Conservation (phyloP, 2,888 invertebrate genomes). For the Megastigmus dorsalis region DNA sequence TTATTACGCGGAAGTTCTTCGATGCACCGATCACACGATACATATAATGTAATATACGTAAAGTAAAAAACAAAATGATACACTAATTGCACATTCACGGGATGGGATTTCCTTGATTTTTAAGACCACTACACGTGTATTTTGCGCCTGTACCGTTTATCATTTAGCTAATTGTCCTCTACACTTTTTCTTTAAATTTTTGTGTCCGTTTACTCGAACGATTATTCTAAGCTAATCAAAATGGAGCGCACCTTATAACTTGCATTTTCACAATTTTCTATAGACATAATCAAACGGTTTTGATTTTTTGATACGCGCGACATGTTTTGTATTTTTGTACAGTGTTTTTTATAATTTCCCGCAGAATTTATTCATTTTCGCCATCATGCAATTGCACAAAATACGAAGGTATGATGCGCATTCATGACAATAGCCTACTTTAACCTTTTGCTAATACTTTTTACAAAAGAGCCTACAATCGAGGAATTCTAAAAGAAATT, state of each 20-base stretch:
- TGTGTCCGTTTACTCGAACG: no score
- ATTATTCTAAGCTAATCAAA: no score
- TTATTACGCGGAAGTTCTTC: not conserved
- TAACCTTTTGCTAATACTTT: constrained; percentile 3
- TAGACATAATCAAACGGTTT: no score
- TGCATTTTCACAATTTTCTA: no score
- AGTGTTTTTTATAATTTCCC: not conserved
- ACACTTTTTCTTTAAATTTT: no score
- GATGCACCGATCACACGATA: constrained; percentile 9
- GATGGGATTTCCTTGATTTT: not conserved
- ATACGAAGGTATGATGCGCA: not conserved
- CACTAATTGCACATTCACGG: not conserved
- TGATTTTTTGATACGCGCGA: not conserved
- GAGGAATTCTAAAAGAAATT: not conserved
- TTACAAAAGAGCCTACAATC: constrained; percentile 8
- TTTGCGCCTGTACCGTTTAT: no score
- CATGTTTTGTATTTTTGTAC: constrained; percentile 25
- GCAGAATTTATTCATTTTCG: not conserved
- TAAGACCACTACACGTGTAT: not conserved
- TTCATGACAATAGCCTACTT: constrained; percentile 5
- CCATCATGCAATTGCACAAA: not conserved
- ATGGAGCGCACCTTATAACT: no score
- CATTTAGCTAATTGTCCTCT: no score
- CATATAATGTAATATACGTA: constrained; percentile 24
- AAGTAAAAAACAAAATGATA: no score